Evolutionary conservation across 2,888 invertebrate species (phyloP).

Genomic region (Eumerus sabulonum): DNA sequence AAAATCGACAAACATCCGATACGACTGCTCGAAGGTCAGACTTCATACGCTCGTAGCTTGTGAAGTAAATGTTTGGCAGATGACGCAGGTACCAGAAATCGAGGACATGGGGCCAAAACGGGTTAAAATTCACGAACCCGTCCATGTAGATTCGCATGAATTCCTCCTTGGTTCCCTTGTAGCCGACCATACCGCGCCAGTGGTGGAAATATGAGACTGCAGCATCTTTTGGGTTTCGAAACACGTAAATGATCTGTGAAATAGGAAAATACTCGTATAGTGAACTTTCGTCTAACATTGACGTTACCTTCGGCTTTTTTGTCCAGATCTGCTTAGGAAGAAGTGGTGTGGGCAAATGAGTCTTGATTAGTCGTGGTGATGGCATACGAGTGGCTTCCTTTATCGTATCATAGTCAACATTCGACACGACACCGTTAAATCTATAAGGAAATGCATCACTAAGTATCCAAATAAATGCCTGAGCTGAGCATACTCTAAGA

Average conservation of each 20-base stretch:
- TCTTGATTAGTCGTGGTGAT: constrained; percentile 70
- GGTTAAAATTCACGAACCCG: constrained; percentile 74
- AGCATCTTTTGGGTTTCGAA: constrained; percentile 91
- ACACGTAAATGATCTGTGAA: constrained; percentile 90
- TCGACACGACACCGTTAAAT: constrained; percentile 76
- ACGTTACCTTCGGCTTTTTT: constrained; percentile 69
- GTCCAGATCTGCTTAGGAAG: constrained; percentile 70
- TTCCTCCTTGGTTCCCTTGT: constrained; percentile 74
- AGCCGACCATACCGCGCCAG: constrained; percentile 75
- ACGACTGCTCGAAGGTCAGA: constrained; percentile 72
- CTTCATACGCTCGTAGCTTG: constrained; percentile 77
- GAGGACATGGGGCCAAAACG: constrained; percentile 76
- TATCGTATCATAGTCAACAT: constrained; percentile 69
- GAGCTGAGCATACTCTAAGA: constrained; percentile 73
- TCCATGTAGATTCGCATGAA: constrained; percentile 75
- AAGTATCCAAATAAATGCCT: not conserved
- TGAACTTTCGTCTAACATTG: too few species aligned
- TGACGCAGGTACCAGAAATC: constrained; percentile 77
- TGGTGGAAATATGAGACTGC: constrained; percentile 89
- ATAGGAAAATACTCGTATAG: too few species aligned
- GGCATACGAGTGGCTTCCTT: constrained; percentile 14
- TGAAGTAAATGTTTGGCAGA: constrained; percentile 74
- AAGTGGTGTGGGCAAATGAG: constrained; percentile 70
- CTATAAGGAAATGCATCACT: constrained; percentile 57
- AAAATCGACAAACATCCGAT: constrained; percentile 72